Evolutionary conservation across 2,888 invertebrate species (phyloP), one percentile per base, ranked within the genome.

Genomic region (Aphodius granarius): DNA sequence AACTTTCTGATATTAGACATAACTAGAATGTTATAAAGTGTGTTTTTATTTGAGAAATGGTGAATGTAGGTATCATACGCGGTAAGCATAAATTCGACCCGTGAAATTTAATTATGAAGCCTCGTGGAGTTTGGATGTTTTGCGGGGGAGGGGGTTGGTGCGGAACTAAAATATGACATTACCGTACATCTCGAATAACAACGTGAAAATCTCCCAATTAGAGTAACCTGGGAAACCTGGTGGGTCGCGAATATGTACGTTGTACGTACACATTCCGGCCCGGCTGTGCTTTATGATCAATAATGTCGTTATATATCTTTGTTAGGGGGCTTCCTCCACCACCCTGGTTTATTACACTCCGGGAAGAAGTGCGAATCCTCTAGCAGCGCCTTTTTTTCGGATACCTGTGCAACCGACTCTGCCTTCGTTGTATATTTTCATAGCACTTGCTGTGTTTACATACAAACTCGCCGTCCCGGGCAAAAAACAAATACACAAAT

Each of bases 161-260:
- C 18, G 23, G 17, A 16, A 21, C 79, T 80, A 81, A 82, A 83
- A 82, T 83, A 82, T 83, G 82, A 83, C 82, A 83, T 80, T 79
- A 81, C 82, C 78, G 79, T 76, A 77, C 81, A 83, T 84, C 84
- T 84, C 84, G 82, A 83, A 84, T 84, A 85, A 84, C 85, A 82
- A 82, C 83, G 81, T 80, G 84, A 83, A 85, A 84, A 84, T 84
- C 82, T 83, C 81, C 85, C 83, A 84, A 85, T 85, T 85, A 85
- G 82, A 83, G 84, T 84, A 83, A 83, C 84, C 84, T 79, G 78
- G 84, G 84, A 83, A 84, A 85, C 85, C 79, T 77, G 43, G 1
- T 3, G 43, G 43, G 43, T 64, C 22, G 66, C 21, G 65, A 64
- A 73, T 66, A 65, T 74, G 72, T 73, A 43, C 43, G n/a, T 16